Conservation (phyloP, 2,113 vertebrate species). For the Indicator indicator region DNA sequence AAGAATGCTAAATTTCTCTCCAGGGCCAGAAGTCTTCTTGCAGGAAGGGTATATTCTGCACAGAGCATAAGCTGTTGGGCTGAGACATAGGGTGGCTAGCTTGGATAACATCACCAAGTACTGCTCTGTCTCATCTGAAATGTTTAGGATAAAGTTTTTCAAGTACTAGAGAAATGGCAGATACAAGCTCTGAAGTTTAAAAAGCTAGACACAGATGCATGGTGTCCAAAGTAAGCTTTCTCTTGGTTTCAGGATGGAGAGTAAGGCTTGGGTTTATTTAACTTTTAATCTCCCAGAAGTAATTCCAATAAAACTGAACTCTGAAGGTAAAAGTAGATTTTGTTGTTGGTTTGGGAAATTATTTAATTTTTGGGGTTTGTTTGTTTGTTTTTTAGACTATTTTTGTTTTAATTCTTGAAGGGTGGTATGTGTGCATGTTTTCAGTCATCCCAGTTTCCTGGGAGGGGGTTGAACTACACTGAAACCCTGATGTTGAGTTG, state of each 20-base stretch:
- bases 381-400: background rate
- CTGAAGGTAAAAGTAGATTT: background rate
- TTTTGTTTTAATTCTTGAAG: background rate
- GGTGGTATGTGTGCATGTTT: background rate
- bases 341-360: background rate
- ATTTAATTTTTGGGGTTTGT: background rate
- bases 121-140: background rate
- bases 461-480: background rate
- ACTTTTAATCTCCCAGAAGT: background rate
- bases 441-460: background rate
- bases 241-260: background rate
- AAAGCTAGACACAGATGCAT: background rate
- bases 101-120: background rate
- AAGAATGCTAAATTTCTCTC: background rate
- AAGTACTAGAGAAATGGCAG: background rate
- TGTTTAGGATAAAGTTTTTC: background rate
- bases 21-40: background rate
- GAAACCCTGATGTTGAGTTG: background rate
- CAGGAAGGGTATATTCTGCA: background rate
- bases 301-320: background rate
- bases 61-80: background rate
- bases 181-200: background rate
- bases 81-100: background rate
- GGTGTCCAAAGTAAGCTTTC: background rate
- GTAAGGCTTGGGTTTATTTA: background rate